Base-by-base conservation (phyloP, 2,113 vertebrate genomes). In the Desmodus rotundus region DNA sequence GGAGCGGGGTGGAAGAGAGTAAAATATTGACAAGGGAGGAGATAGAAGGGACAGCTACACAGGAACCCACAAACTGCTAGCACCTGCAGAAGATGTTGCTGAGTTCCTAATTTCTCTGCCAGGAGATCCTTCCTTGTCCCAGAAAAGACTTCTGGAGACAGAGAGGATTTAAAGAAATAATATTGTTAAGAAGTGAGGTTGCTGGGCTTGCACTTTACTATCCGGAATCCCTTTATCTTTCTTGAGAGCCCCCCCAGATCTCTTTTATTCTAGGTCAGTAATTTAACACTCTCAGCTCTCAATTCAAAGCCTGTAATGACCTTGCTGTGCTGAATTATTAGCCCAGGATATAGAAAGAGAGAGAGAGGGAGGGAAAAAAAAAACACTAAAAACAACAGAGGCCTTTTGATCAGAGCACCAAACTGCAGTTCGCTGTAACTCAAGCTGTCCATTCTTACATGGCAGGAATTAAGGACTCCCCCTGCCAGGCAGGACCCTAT, bases 351-450 rank as follows among this genome's bases (percentile, higher is more conserved):
- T 61, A 96, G 95, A 97, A 94, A 87, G 43, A 85, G 67, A 96
- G 72, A 81, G 87, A 95, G 95, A 92, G 85, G 17, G 8, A 63
- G 13, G 33, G 28, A 36, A 4, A 43, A 74, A 87, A 87, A 73
- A 81, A 85, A 84, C 82, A 96, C 83, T 97, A 96, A 98, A 98
- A 98, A 98, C 94, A 98, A 98, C 98, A 98, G 98, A 98, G 93
- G 96, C 91, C 98, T 99, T 99, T 99, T 99, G 98, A 99, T 99
- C 98, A 98, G 98, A 97, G 98, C 74, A 98, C 97, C 96, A 97
- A 98, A 98, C 98, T 98, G 97, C 97, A 98, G 98, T 96, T 98
- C 74, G 95, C 98, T 98, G 98, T 99, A 99, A 99, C 98, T 98
- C 98, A 98, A 99, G 97, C 98, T 98, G 97, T 95, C 97, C 97